Percentiles rank a stretch among this genome's conserved stretches.
Conservation (phyloP, 2,797 vertebrate species). For the Tragopan temminckii region DNA sequence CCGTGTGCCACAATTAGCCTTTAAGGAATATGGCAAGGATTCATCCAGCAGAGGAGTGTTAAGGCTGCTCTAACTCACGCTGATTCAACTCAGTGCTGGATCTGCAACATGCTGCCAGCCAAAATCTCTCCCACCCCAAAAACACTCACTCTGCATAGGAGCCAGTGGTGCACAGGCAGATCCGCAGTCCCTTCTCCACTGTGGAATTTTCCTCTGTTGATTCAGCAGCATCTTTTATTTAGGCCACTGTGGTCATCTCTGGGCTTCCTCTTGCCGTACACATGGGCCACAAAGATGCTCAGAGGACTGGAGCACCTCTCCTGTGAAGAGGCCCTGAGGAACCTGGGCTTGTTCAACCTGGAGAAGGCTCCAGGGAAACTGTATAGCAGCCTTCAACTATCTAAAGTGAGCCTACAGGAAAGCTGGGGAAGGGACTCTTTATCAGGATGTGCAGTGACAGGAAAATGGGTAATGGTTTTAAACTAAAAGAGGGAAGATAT, state of each 20-base stretch:
- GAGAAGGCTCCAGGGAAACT: neutral
- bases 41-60: neutral
- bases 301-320: neutral
- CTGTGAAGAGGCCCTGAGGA: neutral
- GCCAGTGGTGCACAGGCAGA: neutral
- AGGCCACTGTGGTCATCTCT: neutral
- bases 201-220: neutral
- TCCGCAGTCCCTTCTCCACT: neutral
- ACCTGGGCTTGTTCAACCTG: neutral
- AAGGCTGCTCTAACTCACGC: neutral
- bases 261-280: neutral
- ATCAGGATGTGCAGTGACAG: neutral
- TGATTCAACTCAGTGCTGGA: neutral
- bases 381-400: neutral
- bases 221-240: neutral
- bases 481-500: neutral
- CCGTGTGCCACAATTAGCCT: slow-evolving; percentile 67
- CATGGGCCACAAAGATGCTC: neutral
- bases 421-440: neutral
- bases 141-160: neutral
- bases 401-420: neutral
- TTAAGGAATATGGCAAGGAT: slow-evolving; percentile 61
- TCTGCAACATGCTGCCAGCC: accelerated
- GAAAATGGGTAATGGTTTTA: neutral
- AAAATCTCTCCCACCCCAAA: neutral